A percentile compares a stretch with the other conserved stretches of the same genome.
Conservation (phyloP, 1,140 invertebrate species). For the Bacillus rossius region DNA sequence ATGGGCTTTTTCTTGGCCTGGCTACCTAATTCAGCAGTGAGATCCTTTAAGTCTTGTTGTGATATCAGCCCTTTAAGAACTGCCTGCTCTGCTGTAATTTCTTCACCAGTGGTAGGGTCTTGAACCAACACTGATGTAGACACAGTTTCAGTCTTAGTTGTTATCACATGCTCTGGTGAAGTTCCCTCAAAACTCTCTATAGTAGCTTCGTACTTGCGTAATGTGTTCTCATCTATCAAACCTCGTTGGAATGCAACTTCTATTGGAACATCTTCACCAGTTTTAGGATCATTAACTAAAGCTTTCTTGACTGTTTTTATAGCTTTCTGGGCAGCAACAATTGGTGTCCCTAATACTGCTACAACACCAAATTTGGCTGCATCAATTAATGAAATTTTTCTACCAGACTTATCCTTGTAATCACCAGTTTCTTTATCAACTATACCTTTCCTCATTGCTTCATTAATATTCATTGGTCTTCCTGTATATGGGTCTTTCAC, state of each 20-base stretch:
- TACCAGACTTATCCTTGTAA: conserved; percentile 57
- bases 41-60: conserved; percentile 34
- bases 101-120: conserved; percentile 38
- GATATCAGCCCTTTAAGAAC: conserved; percentile 47
- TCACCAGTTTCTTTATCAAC: conserved; percentile 66
- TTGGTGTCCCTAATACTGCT: conserved; percentile 61
- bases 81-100: conserved; percentile 46
- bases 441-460: conserved; percentile 70
- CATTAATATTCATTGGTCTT: conserved; percentile 60
- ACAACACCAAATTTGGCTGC: conserved; percentile 69
- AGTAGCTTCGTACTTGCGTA: conserved; percentile 48
- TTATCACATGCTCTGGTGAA: conserved; percentile 20
- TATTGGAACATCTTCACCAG: conserved; percentile 66
- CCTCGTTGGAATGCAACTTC: conserved; percentile 76
- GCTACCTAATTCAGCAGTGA: conserved; percentile 10
- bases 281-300: conserved; percentile 70
- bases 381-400: conserved; percentile 62
- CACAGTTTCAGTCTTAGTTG: conserved; percentile 21
- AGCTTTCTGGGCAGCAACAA: conserved; percentile 53
- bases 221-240: conserved; percentile 55
- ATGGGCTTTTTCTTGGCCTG: conserved; percentile 19
- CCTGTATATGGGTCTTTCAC: conserved; percentile 70
- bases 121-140: conserved; percentile 24
- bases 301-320: conserved; percentile 43
- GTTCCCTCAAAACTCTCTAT: conserved; percentile 20